A percentile compares a stretch with the other conserved stretches of the same genome.
Conservation (phyloP, 2,888 invertebrate species). For the Drosophila demipolita region DNA sequence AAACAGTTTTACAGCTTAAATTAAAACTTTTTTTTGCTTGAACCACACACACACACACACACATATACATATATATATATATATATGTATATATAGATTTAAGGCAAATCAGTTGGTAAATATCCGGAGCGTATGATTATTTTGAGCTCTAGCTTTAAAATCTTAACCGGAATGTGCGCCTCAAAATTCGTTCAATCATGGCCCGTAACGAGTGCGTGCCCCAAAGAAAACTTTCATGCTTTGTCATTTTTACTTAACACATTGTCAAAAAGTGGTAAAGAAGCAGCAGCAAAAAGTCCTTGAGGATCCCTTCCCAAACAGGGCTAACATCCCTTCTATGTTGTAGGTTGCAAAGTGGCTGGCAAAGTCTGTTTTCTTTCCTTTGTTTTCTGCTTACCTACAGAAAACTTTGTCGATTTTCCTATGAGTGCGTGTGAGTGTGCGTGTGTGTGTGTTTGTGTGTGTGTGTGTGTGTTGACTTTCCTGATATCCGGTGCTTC, state of each 20-base stretch:
- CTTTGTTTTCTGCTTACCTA: conserved; percentile 52
- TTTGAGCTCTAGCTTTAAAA: conserved; percentile 25
- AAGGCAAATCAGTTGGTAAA: conserved; percentile 2
- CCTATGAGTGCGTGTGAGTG: conserved; percentile 5
- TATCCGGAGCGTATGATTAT: neutral
- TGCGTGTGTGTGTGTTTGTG: conserved; percentile 9
- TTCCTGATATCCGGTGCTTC: conserved; percentile 10
- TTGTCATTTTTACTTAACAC: conserved; percentile 70
- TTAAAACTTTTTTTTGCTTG: conserved; percentile 31
- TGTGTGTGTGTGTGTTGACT: conserved; percentile 9
- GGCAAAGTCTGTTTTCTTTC: conserved; percentile 26
- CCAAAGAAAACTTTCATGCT: conserved; percentile 47
- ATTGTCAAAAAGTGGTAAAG: conserved; percentile 53
- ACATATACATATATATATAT: too few relatives aligned
- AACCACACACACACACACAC: conserved; percentile 1
- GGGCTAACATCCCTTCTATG: conserved; percentile 37
- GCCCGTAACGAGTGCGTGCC: conserved; percentile 26
- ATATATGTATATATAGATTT: neutral
- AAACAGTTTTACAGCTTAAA: conserved; percentile 63
- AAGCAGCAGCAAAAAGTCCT: conserved; percentile 16
- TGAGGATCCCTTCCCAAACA: conserved; percentile 35
- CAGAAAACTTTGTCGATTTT: conserved; percentile 50
- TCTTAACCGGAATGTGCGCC: conserved; percentile 18
- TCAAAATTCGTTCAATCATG: conserved; percentile 68
- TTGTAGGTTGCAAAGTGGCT: conserved; percentile 43